These are phyloP conservation scores for Catonia carolina DNA, from an alignment of 2,888 invertebrate species.

Conservation along the genomic window DNA sequence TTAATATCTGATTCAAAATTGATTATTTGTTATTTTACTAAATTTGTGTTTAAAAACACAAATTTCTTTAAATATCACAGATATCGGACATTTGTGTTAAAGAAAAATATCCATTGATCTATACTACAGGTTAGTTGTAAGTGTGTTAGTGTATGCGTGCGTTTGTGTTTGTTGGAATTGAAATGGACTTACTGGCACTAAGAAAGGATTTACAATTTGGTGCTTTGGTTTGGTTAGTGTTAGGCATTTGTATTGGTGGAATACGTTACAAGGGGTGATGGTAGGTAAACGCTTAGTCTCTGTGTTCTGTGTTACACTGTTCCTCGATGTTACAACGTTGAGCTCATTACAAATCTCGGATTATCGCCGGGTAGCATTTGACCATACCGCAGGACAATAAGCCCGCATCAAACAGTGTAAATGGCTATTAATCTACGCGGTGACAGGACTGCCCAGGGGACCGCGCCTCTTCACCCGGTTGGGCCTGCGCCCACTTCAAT, in stretches of 20 bases:
- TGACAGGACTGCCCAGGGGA: constrained; percentile 13
- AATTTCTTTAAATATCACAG: too few relatives aligned
- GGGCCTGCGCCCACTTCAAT: background rate
- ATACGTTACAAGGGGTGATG: background rate
- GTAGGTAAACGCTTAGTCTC: constrained; percentile 11
- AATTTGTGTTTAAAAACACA: too few relatives aligned
- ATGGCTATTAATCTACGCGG: constrained; percentile 23
- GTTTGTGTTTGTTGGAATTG: too few relatives aligned
- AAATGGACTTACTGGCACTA: background rate
- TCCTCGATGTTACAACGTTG: background rate
- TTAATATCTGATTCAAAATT: too few relatives aligned
- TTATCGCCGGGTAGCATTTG: constrained; percentile 7
- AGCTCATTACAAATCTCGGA: constrained; percentile 19
- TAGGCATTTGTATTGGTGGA: background rate
- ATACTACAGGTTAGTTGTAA: too few relatives aligned
- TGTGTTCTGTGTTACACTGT: background rate
- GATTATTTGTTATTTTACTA: too few relatives aligned
- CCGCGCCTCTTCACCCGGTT: background rate
- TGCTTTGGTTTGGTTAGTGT: background rate
- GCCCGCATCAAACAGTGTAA: constrained; percentile 24
- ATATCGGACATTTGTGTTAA: too few relatives aligned
- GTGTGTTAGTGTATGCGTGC: too few relatives aligned
- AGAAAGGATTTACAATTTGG: background rate
- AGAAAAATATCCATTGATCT: too few relatives aligned
- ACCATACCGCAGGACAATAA: constrained; percentile 14